Base-by-base conservation (phyloP, 2,888 invertebrate species). In the Ptychoptera contaminata region DNA sequence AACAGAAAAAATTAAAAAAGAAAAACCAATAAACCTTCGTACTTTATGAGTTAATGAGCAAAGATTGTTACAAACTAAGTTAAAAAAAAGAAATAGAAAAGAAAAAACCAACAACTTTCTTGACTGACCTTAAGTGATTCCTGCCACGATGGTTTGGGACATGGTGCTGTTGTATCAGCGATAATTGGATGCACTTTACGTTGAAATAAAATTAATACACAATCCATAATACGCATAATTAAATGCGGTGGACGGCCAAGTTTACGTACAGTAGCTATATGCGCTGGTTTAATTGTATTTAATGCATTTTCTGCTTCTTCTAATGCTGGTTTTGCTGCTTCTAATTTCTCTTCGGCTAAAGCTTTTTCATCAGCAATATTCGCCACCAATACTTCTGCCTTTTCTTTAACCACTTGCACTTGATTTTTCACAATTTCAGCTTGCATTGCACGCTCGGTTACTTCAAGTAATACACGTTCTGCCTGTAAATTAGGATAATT, bases 151-250 rank as follows among this genome's bases (percentile, higher is more conserved):
- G 96, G 94, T 58, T 92, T 94, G 1, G 90, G 83, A 58, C 88
- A 90, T 1, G 82, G 77, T 5, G 63, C 61, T 11, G 82, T 77
- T 30, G 86, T 76, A 60, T 96, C 96, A 5, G 80, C 72, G 53
- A 82, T 77, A 6, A 86, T 76, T 0, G 86, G 76, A 60, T 92
- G 88, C 39, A 93, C 60, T 63, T 82, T 82, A 49, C 90, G 75
- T 69, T 93, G 92, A 60, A 96, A 96, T 16, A 96, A 67, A 54
- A 96, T 83, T 53, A 94, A 61, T 1, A 93, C 94, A 60, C 90
- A 91, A 63, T 96, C 96, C 96, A 96, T 96, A 53, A 96, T 96
- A 49, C 94, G 74, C 94, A 96, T 87, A 57, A 96, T 96, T 9
- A 96, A 70, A 68, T 94, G 94, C 1, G 96, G 96, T 1, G 96